These are phyloP conservation scores for Catamblyrhynchus diadema DNA, from an alignment of 2,797 vertebrate genomes.

Conservation along the genomic window DNA sequence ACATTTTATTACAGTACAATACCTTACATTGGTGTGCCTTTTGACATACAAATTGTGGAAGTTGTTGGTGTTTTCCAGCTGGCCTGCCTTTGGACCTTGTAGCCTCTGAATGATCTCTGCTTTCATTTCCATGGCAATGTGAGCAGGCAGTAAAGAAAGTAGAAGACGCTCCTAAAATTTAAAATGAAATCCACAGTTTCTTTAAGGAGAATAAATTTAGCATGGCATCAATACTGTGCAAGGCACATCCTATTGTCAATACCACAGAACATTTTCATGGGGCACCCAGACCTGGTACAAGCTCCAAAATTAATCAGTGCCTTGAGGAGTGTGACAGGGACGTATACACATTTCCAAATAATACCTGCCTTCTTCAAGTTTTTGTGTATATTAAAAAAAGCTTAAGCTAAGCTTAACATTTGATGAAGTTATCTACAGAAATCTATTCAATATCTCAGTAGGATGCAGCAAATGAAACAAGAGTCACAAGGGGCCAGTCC, in stretches of 20 bases:
- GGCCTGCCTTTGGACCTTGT: conserved; percentile 91
- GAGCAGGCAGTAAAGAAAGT: conserved; percentile 89
- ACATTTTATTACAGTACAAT: not conserved
- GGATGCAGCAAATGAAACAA: not conserved
- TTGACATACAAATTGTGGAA: conserved; percentile 96
- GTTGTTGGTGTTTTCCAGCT: conserved; percentile 94
- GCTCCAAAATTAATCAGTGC: not conserved
- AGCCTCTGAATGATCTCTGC: conserved; percentile 94
- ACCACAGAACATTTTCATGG: not conserved
- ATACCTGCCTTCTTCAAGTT: not conserved
- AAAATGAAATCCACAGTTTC: not conserved
- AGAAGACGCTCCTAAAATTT: conserved; percentile 86
- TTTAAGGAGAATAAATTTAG: not conserved
- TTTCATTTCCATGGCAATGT: conserved; percentile 96
- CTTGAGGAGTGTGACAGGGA: not conserved
- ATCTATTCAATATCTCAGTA: not conserved
- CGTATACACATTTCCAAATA: not conserved
- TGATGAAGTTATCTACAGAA: not conserved
- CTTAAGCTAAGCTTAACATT: not conserved
- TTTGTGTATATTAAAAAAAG: not conserved
- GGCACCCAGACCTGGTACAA: not conserved
- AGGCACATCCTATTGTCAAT: not conserved
- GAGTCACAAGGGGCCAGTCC: not conserved
- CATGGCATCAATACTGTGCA: not conserved
- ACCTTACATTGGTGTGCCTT: conserved; percentile 94